phyloP scores from a whole-genome alignment of 1,140 invertebrate genomes.

The Cydia splendana region DNA sequence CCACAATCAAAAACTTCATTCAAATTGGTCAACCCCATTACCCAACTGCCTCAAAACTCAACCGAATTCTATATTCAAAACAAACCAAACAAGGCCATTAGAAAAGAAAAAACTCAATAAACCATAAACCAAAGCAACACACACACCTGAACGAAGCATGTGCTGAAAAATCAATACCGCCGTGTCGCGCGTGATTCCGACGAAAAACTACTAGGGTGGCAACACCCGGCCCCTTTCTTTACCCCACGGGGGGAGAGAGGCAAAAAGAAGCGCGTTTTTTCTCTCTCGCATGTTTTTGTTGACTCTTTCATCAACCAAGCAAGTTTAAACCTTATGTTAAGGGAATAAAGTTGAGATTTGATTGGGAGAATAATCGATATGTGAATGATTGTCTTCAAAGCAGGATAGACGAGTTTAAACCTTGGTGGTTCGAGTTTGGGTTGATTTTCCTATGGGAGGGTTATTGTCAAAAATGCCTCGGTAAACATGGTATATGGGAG shows the following conservation, averaged over 20 bases:
- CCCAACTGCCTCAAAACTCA: background rate
- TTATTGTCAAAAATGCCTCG: constrained; percentile 43
- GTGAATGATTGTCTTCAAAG: constrained; percentile 47
- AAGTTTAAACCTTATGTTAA: constrained; percentile 5
- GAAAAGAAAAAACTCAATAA: constrained; percentile 18
- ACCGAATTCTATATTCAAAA: background rate
- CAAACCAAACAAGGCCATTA: constrained; percentile 8
- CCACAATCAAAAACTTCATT: background rate
- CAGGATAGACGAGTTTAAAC: constrained; percentile 9
- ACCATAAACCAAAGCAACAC: constrained; percentile 17
- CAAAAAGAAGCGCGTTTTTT: constrained; percentile 59
- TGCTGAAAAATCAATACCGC: constrained; percentile 56
- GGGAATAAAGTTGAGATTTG: constrained; percentile 1
- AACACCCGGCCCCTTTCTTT: constrained; percentile 60
- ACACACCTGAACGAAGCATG: constrained; percentile 49
- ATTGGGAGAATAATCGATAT: constrained; percentile 35
- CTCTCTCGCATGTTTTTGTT: constrained; percentile 52
- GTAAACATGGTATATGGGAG: constrained; percentile 55
- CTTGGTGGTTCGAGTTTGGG: background rate
- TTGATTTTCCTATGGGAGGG: constrained; percentile 30
- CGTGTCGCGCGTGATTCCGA: constrained; percentile 55
- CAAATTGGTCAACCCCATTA: background rate
- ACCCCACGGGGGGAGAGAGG: constrained; percentile 54
- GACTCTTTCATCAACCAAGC: constrained; percentile 36
- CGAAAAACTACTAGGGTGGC: constrained; percentile 55